These are phyloP conservation scores for Galemys pyrenaicus DNA, from an alignment of 2,113 vertebrate genomes.

Conservation along the genomic window DNA sequence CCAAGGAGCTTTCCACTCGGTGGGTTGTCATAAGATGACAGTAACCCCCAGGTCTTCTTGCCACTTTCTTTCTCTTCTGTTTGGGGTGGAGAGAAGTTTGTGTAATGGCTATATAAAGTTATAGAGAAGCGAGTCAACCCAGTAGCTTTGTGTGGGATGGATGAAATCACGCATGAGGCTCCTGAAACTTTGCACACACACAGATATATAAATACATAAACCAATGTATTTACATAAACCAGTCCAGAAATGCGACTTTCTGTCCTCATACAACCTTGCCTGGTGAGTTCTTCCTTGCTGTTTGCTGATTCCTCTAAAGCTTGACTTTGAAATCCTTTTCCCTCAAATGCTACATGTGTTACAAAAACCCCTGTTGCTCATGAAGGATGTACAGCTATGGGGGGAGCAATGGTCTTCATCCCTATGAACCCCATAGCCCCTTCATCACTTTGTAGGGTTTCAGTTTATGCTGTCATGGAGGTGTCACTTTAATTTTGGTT, in stretches of 20 bases:
- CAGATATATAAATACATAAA: not conserved
- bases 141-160: not conserved
- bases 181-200: not conserved
- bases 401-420: too few species aligned
- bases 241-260: not conserved
- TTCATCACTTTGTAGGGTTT: not conserved
- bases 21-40: not conserved
- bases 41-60: not conserved
- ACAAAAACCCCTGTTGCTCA: not conserved
- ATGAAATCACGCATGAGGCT: not conserved
- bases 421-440: not conserved
- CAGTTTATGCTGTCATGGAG: not conserved
- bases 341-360: not conserved
- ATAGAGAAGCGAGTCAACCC: not conserved
- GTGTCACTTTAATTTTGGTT: not conserved
- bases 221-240: not conserved
- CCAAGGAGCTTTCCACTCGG: not conserved
- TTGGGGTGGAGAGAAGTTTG: not conserved
- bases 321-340: not conserved
- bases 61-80: not conserved
- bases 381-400: rapidly evolving
- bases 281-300: not conserved
- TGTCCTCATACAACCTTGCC: not conserved
- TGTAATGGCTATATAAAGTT: not conserved
- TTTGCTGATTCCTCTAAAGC: not conserved